These are phyloP conservation scores for Anneissia japonica DNA, from an alignment of 35 echinoderm and acorn worm genomes.

Conservation along the genomic window DNA sequence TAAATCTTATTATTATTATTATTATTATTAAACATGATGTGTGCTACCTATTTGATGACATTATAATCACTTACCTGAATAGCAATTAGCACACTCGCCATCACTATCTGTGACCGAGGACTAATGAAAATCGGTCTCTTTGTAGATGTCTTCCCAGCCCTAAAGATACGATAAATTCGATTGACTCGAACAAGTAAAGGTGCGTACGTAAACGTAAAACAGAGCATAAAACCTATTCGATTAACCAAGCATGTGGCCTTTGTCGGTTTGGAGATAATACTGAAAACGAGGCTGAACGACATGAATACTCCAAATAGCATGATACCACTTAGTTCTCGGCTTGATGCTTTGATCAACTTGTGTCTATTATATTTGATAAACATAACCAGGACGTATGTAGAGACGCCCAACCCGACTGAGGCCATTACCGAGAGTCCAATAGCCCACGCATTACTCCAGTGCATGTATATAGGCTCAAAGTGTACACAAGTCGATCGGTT, in stretches of 20 bases:
- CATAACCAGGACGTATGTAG: not conserved
- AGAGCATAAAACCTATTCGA: slow-evolving; percentile 45
- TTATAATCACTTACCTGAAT: slow-evolving; percentile 56
- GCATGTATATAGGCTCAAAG: not conserved
- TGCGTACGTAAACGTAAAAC: slow-evolving; percentile 57
- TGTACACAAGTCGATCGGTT: not conserved
- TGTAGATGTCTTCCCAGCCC: slow-evolving; percentile 48
- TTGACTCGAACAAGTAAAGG: slow-evolving; percentile 58
- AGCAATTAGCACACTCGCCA: slow-evolving; percentile 11
- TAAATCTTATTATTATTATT: no score
- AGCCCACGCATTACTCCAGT: not conserved
- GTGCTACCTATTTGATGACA: no score
- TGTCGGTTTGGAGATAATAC: slow-evolving; percentile 33
- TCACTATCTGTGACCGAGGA: slow-evolving; percentile 39
- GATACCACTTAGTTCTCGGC: slow-evolving; percentile 70
- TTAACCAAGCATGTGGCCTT: slow-evolving; percentile 22
- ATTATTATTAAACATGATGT: no score
- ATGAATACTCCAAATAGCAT: slow-evolving; percentile 66
- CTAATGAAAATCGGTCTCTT: slow-evolving; percentile 48
- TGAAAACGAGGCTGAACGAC: slow-evolving; percentile 34
- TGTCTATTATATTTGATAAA: not conserved
- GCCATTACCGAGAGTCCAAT: not conserved
- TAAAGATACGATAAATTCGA: slow-evolving; percentile 63
- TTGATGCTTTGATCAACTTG: slow-evolving; percentile 72
- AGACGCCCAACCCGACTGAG: not conserved